phyloP scores from a whole-genome alignment of 2,113 vertebrate species.

The Riparia riparia region DNA sequence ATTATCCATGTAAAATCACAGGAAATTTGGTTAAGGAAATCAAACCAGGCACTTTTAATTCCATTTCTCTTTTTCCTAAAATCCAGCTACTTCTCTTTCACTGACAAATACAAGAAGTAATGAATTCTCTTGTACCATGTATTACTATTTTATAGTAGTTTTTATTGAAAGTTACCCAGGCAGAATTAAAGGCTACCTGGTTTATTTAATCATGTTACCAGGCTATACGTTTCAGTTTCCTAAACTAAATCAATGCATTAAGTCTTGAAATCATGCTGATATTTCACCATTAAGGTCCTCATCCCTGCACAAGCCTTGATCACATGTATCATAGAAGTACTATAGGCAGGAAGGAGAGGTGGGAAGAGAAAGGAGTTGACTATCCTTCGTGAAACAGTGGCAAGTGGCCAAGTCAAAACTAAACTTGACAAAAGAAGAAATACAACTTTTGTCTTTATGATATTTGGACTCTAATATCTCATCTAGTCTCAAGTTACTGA shows the following conservation, averaged over 20 bases:
- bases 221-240: background rate
- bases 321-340: background rate
- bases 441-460: background rate
- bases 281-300: background rate
- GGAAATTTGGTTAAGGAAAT: background rate
- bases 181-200: background rate
- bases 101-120: background rate
- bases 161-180: background rate
- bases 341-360: fast-evolving
- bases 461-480: background rate
- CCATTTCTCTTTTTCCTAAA: background rate
- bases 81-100: background rate
- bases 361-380: background rate
- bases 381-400: background rate
- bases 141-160: background rate
- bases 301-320: background rate
- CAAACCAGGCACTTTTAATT: background rate
- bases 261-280: background rate
- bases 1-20: background rate
- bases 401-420: background rate
- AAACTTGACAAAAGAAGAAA: background rate
- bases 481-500: background rate
- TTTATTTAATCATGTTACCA: background rate
- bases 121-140: background rate
- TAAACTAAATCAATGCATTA: background rate